phyloP scores from a whole-genome alignment of 2,888 invertebrate species.

The Lasioglossum malachurum region DNA sequence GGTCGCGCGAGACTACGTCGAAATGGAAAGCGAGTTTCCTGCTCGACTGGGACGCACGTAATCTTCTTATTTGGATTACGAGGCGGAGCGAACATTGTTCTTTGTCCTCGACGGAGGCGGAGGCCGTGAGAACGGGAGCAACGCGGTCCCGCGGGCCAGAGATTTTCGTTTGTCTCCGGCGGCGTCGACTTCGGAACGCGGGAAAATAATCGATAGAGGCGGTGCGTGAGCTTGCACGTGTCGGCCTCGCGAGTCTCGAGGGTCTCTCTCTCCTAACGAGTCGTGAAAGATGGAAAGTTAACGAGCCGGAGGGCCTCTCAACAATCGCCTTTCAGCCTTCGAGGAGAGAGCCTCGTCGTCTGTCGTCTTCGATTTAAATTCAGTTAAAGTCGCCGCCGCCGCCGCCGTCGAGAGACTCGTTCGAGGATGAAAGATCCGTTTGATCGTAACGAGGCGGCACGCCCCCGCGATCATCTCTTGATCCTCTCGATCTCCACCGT shows the following conservation, averaged over 20 bases:
- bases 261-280: constrained; percentile 41
- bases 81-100: background rate
- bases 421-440: background rate
- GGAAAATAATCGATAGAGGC: constrained; percentile 14
- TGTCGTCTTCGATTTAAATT: constrained; percentile 63
- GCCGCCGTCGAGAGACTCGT: background rate
- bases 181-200: background rate
- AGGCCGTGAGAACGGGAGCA: constrained; percentile 18
- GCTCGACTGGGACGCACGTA: constrained; percentile 12
- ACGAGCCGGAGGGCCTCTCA: constrained; percentile 45
- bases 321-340: constrained; percentile 56
- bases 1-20: background rate
- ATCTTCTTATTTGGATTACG: constrained; percentile 35
- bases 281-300: constrained; percentile 53
- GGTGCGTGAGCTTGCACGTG: background rate
- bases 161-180: background rate
- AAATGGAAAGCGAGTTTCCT: background rate
- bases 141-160: background rate
- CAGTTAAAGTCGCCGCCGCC: constrained; percentile 40
- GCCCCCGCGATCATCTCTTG: background rate
- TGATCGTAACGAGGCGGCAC: background rate
- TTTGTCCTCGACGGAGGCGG: constrained; percentile 7
- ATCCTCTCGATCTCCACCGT: background rate
- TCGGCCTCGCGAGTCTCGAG: constrained; percentile 40
- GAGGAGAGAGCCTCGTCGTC: constrained; percentile 22